Percentiles rank a stretch among this genome's conserved stretches.
These are phyloP conservation scores for Cottoperca gobio DNA, from an alignment of 2,797 vertebrate species.

Conservation along the genomic window DNA sequence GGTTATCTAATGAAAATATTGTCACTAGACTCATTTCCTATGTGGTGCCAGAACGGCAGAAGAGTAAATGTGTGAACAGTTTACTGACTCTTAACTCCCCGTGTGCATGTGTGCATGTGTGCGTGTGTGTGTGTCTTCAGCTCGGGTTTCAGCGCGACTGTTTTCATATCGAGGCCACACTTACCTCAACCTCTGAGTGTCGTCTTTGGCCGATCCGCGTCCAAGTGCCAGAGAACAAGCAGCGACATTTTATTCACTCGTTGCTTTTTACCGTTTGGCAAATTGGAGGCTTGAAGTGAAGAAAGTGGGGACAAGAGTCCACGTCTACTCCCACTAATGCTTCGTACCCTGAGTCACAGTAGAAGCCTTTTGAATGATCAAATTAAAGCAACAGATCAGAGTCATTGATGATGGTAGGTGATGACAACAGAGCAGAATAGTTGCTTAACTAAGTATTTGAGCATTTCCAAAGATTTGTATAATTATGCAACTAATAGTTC, in stretches of 20 bases:
- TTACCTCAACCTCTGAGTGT: slow-evolving; percentile 75
- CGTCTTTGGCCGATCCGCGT: slow-evolving; percentile 69
- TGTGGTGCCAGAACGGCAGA: slow-evolving; percentile 84
- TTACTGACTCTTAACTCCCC: slow-evolving; percentile 82
- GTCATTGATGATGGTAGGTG: not conserved
- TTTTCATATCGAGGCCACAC: slow-evolving; percentile 82
- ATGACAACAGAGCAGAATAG: not conserved
- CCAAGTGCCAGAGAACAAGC: slow-evolving; percentile 57
- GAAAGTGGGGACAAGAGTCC: slow-evolving; percentile 17
- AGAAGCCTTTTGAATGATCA: too few relatives aligned
- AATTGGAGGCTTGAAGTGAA: slow-evolving; percentile 19
- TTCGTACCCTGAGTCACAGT: too few relatives aligned
- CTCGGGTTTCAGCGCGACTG: slow-evolving; percentile 83
- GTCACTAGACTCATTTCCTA: slow-evolving; percentile 91
- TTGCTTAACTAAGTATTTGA: not conserved
- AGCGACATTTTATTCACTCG: slow-evolving; percentile 59
- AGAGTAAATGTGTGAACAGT: slow-evolving; percentile 88
- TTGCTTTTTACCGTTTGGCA: slow-evolving; percentile 34
- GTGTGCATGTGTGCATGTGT: slow-evolving; percentile 38
- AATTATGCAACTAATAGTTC: not conserved
- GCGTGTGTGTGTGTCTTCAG: slow-evolving; percentile 70
- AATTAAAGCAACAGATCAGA: not conserved
- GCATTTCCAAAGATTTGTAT: not conserved
- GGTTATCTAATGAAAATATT: slow-evolving; percentile 94
- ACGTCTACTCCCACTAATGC: not conserved